These are phyloP conservation scores for Halcyon badia DNA, from an alignment of 2,797 vertebrate genomes.

Conservation along the genomic window DNA sequence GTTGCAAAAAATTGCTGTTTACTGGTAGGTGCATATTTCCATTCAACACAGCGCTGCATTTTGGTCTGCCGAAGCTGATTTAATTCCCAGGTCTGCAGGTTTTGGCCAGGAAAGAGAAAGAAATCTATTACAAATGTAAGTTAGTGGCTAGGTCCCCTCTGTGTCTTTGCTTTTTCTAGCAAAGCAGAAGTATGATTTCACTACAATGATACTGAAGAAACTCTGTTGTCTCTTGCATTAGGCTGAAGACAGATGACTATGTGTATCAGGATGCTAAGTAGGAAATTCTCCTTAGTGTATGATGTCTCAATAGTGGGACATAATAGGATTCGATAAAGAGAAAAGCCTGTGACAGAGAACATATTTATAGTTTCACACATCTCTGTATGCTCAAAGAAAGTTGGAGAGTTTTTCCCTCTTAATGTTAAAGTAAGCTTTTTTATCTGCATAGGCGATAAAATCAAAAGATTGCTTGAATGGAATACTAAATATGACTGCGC, in stretches of 20 bases:
- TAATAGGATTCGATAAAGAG: neutral
- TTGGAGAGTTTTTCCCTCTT: neutral
- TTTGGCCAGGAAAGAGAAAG: neutral
- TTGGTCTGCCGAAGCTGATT: neutral
- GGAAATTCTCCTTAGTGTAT: neutral
- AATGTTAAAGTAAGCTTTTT: neutral
- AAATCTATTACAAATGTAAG: neutral
- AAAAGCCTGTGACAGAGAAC: neutral
- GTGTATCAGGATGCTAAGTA: neutral
- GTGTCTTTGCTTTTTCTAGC: neutral
- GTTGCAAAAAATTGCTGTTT: neutral
- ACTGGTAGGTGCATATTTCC: neutral
- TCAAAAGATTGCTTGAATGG: neutral
- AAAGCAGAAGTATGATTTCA: neutral
- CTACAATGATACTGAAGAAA: neutral
- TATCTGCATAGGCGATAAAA: neutral
- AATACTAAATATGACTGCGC: neutral
- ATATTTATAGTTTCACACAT: neutral
- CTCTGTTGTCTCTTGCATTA: neutral
- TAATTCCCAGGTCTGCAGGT: neutral
- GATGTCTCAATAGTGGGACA: neutral
- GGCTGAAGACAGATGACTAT: neutral
- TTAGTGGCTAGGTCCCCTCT: neutral
- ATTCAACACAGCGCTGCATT: neutral
- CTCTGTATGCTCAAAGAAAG: neutral